Evolutionary conservation across 2,888 invertebrate genomes (phyloP).

Genomic region (Limnephilus marmoratus): DNA sequence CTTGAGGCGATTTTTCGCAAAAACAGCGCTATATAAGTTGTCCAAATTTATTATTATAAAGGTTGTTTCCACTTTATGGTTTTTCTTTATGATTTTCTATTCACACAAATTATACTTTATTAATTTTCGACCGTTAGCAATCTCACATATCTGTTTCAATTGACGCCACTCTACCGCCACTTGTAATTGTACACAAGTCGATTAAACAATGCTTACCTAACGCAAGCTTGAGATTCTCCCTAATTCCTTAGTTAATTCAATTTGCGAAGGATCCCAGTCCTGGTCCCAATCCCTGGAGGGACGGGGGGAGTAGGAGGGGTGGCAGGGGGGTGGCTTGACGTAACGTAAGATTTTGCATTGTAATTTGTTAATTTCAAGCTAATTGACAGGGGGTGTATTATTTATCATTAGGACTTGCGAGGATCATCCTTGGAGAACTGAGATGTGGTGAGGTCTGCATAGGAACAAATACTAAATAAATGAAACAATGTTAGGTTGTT

Average conservation of each 20-base stretch:
- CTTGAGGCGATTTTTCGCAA: too few species aligned
- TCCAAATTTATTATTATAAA: too few species aligned
- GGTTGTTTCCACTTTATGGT: too few species aligned
- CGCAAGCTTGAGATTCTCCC: not conserved
- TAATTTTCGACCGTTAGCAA: not conserved
- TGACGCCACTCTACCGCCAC: not conserved
- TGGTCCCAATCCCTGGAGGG: not conserved
- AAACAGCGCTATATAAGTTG: too few species aligned
- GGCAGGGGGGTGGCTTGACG: not conserved
- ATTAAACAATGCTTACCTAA: not conserved
- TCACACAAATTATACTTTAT: too few species aligned
- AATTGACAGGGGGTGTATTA: not conserved
- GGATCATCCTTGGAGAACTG: not conserved
- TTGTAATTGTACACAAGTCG: not conserved
- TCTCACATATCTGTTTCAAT: not conserved
- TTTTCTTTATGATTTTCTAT: too few species aligned
- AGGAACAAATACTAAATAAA: not conserved
- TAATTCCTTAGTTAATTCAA: not conserved
- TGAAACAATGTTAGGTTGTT: too few species aligned
- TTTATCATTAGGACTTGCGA: not conserved
- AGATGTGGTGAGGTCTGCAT: not conserved
- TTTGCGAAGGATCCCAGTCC: not conserved
- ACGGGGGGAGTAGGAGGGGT: not conserved
- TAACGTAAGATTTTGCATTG: not conserved
- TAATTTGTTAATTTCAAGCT: not conserved